These are phyloP conservation scores for Euborellia annulipes DNA, from an alignment of 1,140 invertebrate species.

Conservation along the genomic window DNA sequence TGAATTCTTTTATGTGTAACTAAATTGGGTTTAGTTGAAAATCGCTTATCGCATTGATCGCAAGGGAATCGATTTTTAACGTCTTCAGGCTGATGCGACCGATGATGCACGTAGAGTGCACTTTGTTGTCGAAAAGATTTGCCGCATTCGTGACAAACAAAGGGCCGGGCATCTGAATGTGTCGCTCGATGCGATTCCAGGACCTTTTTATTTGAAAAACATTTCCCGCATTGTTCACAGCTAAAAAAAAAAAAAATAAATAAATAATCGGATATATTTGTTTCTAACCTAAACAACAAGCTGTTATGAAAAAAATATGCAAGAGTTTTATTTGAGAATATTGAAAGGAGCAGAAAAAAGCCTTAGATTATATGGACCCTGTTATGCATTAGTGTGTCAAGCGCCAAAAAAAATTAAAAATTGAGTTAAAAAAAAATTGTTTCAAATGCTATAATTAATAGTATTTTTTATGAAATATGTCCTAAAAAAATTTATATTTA, in stretches of 20 bases:
- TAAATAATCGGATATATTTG: too few species aligned
- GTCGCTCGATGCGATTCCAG: constrained; percentile 32
- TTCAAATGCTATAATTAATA: too few species aligned
- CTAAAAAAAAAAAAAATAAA: constrained; percentile 15
- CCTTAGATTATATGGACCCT: too few species aligned
- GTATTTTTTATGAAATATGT: too few species aligned
- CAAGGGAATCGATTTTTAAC: constrained; percentile 37
- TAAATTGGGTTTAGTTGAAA: constrained; percentile 36
- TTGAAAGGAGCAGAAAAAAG: too few species aligned
- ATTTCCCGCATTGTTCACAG: constrained; percentile 38
- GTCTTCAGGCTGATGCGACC: constrained; percentile 36
- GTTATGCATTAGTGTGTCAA: too few species aligned
- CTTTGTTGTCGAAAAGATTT: constrained; percentile 38
- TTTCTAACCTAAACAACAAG: too few species aligned
- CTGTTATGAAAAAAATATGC: too few species aligned
- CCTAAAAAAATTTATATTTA: too few species aligned
- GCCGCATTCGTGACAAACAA: constrained; percentile 34
- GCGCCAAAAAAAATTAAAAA: too few species aligned
- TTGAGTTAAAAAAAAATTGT: too few species aligned
- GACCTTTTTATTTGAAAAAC: constrained; percentile 33
- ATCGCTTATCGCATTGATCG: constrained; percentile 38
- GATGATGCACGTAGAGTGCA: constrained; percentile 33
- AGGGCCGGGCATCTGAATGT: constrained; percentile 33
- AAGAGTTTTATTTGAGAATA: too few species aligned
- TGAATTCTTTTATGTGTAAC: constrained; percentile 40